Evolutionary conservation across 2,797 vertebrate species (phyloP).

Genomic region (Trematomus bernacchii): DNA sequence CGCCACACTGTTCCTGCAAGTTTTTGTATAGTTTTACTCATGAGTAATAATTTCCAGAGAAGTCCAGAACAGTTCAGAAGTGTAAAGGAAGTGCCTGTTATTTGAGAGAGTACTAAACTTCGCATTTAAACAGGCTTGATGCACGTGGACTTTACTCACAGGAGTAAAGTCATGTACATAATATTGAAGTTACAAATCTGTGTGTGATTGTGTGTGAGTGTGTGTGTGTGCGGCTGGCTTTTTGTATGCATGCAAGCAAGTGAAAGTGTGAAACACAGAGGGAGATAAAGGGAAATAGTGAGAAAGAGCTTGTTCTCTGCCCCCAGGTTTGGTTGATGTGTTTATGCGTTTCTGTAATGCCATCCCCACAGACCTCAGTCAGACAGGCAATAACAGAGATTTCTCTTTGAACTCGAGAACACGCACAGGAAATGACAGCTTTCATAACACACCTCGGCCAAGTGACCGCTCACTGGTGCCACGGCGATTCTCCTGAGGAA

Average conservation of each 20-base stretch:
- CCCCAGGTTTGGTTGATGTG: slow-evolving; percentile 57
- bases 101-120: slow-evolving; percentile 58
- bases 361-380: slow-evolving; percentile 69
- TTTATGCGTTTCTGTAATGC: slow-evolving; percentile 78
- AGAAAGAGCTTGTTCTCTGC: slow-evolving; percentile 66
- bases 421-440: slow-evolving; percentile 73
- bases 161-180: slow-evolving; percentile 75
- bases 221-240: slow-evolving; percentile 25
- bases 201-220: slow-evolving; percentile 33
- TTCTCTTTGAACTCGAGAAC: slow-evolving; percentile 59
- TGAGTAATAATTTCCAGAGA: slow-evolving; percentile 74
- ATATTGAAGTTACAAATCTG: slow-evolving; percentile 62
- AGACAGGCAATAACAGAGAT: slow-evolving; percentile 66
- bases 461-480: slow-evolving; percentile 58
- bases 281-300: slow-evolving; percentile 70
- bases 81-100: slow-evolving; percentile 64
- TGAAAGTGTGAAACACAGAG: slow-evolving; percentile 66
- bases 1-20: slow-evolving; percentile 57
- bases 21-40: slow-evolving; percentile 71
- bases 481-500: slow-evolving; percentile 57
- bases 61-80: slow-evolving; percentile 67
- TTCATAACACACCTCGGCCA: slow-evolving; percentile 68
- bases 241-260: slow-evolving; percentile 60
- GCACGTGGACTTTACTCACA: slow-evolving; percentile 47
- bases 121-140: slow-evolving; percentile 63